Base-by-base conservation (phyloP, 2,888 invertebrate genomes). In the Epistrophe eligans region DNA sequence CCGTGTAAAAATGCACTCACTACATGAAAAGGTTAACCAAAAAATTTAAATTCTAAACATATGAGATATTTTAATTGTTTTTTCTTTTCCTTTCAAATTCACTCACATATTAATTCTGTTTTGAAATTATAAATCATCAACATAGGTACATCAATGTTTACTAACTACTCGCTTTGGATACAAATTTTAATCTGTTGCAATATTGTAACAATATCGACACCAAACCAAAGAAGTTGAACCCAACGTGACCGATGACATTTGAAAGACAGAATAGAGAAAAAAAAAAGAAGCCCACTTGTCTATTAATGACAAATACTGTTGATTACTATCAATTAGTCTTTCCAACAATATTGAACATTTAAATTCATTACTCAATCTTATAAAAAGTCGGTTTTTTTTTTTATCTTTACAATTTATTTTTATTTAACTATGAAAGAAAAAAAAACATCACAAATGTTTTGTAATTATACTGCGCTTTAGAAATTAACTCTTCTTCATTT, bases 271-370 rank as follows among this genome's bases (percentile, higher is more conserved):
- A 19, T 3, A 2, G 3, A 62, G n/a, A 43, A 66, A 32, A 13
- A 73, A 67, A 45, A 50, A 17, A 48, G 32, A 48, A 67, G 43
- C 67, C 57, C 45, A 19, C 35, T 28, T 55, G 32, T 17, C 66
- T 45, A 45, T 60, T 64, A 82, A 82, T 82, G 77, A 77, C 73
- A 77, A 82, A 70, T 64, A 32, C 70, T 66, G 82, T 82, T 85
- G 73, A 82, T 85, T 77, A 45, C 73, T 64, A 79, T 85, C 85
- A 85, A 85, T 85, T 85, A 82, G 73, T 70, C 62, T 73, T 82
- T 77, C 40, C n/a, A 77, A 43, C 38, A 66, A 80, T 45, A 72
- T 85, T 52, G 77, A 64, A 77, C 73, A 66, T 82, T 77, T 82
- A 71, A 73, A 82, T 74, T 82, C 38, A 85, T 85, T 62, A 74